Conservation (phyloP, 2,797 vertebrate species). For the Pseudomugil gertrudae region DNA sequence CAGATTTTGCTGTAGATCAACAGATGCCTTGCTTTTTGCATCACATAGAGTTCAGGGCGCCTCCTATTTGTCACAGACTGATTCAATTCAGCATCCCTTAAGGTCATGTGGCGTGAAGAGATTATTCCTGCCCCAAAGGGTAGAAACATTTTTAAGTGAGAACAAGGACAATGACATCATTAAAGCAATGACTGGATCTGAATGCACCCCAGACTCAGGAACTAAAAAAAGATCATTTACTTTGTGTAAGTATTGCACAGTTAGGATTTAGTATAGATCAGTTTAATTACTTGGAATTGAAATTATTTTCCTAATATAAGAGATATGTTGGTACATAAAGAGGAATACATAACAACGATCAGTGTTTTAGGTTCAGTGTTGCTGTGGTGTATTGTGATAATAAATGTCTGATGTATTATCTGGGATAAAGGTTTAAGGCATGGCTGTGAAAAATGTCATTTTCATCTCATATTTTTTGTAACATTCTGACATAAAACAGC, state of each 20-base stretch:
- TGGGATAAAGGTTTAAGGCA: slow-evolving; percentile 6
- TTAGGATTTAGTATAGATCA: slow-evolving; percentile 43
- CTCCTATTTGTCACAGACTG: slow-evolving; percentile 46
- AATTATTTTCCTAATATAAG: slow-evolving; percentile 52
- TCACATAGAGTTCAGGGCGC: slow-evolving; percentile 40
- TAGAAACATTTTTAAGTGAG: neutral
- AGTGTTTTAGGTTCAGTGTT: slow-evolving; percentile 44
- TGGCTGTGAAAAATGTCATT: neutral
- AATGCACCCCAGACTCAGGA: slow-evolving; percentile 22
- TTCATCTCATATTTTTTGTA: slow-evolving; percentile 48
- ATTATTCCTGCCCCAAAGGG: slow-evolving; percentile 28
- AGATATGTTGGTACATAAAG: slow-evolving; percentile 28
- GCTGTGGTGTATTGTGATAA: slow-evolving; percentile 30
- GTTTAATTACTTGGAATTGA: slow-evolving; percentile 40
- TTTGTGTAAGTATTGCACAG: slow-evolving; percentile 56
- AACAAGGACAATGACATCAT: slow-evolving; percentile 29
- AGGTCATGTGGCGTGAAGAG: slow-evolving; percentile 42
- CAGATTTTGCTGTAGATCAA: slow-evolving; percentile 52
- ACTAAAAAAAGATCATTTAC: slow-evolving; percentile 52
- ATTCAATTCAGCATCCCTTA: slow-evolving; percentile 26
- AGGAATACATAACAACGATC: slow-evolving; percentile 12
- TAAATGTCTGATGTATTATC: neutral
- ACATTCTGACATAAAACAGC: slow-evolving; percentile 27
- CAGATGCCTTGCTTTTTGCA: too few species aligned
- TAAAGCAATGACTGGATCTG: slow-evolving; percentile 23